Evolutionary conservation across 92 coral and sea anemone species (phyloP).

Genomic region (Muricea muricata): DNA sequence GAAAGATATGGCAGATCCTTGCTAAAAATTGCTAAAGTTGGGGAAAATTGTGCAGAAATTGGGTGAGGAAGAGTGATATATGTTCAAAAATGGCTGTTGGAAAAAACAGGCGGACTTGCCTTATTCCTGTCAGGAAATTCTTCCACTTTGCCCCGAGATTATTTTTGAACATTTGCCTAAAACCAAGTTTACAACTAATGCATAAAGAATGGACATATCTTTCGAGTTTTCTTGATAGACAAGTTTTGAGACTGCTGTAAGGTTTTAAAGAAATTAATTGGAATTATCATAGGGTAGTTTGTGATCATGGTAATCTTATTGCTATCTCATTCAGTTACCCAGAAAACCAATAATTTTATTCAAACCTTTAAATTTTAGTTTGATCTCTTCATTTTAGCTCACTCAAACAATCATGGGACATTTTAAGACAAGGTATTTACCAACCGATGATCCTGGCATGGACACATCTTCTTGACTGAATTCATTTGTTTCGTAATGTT

Average conservation of each 20-base stretch:
- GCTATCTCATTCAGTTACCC: not conserved
- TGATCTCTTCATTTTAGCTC: constrained; percentile 50
- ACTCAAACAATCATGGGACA: constrained; percentile 84
- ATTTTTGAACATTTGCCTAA: too few species aligned
- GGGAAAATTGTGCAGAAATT: constrained; percentile 83
- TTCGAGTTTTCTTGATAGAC: too few species aligned
- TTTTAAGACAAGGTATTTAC: constrained; percentile 70
- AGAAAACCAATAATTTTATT: not conserved
- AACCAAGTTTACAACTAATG: too few species aligned
- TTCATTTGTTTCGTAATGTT: too few species aligned
- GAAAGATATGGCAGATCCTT: constrained; percentile 92
- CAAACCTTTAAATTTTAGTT: not conserved
- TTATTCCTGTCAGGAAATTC: too few species aligned
- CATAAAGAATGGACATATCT: too few species aligned
- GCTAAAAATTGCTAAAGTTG: constrained; percentile 77
- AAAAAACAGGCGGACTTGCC: too few species aligned
- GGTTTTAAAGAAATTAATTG: too few species aligned
- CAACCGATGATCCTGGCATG: not conserved
- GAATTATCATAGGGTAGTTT: too few species aligned
- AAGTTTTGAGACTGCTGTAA: not conserved
- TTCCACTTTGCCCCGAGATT: too few species aligned
- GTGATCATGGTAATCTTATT: too few species aligned
- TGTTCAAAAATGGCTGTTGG: too few species aligned
- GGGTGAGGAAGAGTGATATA: constrained; percentile 73
- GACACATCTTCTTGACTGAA: not conserved